A percentile compares a stretch with the other conserved stretches of the same genome.
phyloP scores from a whole-genome alignment of 1,140 invertebrate genomes.

The Aphis gossypii region DNA sequence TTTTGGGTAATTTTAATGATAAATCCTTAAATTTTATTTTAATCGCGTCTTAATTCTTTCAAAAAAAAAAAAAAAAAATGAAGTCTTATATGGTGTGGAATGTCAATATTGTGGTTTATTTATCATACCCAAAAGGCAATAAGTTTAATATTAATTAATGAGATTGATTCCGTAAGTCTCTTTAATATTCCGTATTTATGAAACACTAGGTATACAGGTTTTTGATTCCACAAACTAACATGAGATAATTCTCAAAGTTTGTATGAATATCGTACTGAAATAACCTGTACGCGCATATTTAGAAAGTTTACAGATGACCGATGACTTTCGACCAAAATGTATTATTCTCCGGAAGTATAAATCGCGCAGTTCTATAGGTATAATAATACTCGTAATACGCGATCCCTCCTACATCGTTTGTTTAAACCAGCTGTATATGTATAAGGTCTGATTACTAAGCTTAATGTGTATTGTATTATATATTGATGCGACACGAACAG shows the following conservation, averaged over 20 bases:
- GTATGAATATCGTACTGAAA: neutral
- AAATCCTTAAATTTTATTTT: neutral
- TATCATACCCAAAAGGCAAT: neutral
- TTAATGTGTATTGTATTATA: neutral
- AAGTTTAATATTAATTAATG: neutral
- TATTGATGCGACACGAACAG: slow-evolving; percentile 7
- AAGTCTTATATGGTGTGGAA: too few species aligned
- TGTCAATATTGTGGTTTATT: neutral
- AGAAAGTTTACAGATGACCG: neutral
- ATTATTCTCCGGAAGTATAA: neutral
- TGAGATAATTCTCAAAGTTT: neutral
- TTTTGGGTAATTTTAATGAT: neutral
- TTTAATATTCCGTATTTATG: neutral
- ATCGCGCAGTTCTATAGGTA: neutral
- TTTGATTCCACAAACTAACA: neutral
- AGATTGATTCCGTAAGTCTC: neutral
- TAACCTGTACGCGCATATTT: neutral
- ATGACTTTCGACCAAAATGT: neutral
- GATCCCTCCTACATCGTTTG: neutral
- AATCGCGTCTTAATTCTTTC: neutral
- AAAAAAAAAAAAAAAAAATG: neutral
- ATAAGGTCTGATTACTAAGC: neutral
- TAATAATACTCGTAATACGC: neutral
- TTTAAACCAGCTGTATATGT: neutral
- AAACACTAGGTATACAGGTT: neutral